Conservation (phyloP, 2,797 vertebrate species). For the Acanthis flammea region DNA sequence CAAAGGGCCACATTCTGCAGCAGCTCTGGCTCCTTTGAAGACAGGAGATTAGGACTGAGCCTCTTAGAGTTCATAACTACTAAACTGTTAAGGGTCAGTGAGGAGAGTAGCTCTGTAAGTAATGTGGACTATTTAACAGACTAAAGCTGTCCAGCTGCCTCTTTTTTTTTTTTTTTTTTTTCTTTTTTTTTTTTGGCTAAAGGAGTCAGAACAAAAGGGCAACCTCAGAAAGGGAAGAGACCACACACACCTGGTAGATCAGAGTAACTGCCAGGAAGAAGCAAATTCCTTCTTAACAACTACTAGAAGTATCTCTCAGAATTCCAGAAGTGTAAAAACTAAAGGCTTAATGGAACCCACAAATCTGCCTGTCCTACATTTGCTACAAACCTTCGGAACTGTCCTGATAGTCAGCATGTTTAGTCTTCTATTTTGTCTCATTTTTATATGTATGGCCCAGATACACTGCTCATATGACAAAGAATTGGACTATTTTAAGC, state of each 20-base stretch:
- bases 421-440: background rate
- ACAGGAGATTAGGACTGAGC: slow-evolving; percentile 48
- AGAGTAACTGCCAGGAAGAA: slow-evolving; percentile 10
- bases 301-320: background rate
- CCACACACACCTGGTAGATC: slow-evolving; percentile 55
- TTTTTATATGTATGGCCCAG: background rate
- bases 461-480: background rate
- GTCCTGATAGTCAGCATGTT: background rate
- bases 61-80: slow-evolving; percentile 37
- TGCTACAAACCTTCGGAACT: background rate
- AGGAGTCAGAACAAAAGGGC: slow-evolving; percentile 48
- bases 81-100: slow-evolving; percentile 61
- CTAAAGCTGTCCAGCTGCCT: background rate
- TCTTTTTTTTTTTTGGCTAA: background rate
- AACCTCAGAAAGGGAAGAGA: slow-evolving; percentile 11
- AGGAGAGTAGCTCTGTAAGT: slow-evolving; percentile 27
- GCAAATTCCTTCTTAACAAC: slow-evolving; percentile 12
- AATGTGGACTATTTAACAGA: slow-evolving; percentile 47
- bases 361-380: background rate
- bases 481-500: background rate
- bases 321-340: slow-evolving; percentile 11
- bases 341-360: background rate
- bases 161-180: background rate
- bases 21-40: slow-evolving; percentile 58
- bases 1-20: slow-evolving; percentile 44